Evolutionary conservation across 1,140 invertebrate species (phyloP).

Genomic region (Drosophila bocqueti): DNA sequence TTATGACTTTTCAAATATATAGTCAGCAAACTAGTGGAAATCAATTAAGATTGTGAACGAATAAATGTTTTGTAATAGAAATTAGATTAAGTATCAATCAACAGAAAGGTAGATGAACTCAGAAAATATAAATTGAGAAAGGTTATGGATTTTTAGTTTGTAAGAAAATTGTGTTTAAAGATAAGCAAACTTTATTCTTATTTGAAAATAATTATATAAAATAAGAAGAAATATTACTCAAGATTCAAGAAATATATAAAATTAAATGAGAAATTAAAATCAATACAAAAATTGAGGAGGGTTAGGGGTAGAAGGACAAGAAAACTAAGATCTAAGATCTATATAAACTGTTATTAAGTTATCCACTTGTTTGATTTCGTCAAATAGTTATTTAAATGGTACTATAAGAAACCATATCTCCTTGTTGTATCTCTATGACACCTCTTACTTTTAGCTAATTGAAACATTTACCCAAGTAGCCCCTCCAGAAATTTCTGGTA

Average conservation of each 20-base stretch:
- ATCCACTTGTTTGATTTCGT: no score
- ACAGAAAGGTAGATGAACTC: neutral
- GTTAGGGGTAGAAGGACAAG: no score
- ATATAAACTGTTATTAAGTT: no score
- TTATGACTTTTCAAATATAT: conserved; percentile 8
- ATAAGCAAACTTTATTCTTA: neutral
- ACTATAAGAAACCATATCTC: neutral
- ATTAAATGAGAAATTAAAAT: no score
- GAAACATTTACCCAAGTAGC: conserved; percentile 12
- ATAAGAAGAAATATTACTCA: no score
- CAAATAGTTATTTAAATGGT: no score
- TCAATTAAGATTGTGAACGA: neutral
- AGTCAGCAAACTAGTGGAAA: neutral
- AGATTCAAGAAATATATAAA: no score
- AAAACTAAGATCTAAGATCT: no score
- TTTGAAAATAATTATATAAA: neutral
- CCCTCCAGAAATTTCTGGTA: conserved; percentile 23
- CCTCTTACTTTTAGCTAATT: conserved; percentile 14
- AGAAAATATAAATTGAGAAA: neutral
- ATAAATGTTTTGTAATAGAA: neutral
- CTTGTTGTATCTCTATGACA: neutral
- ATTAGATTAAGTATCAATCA: neutral
- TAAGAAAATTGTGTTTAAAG: neutral
- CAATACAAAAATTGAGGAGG: no score
- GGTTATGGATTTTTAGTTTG: neutral